These are phyloP conservation scores for Drosophila jambulina DNA, from an alignment of 1,140 invertebrate species.

Conservation along the genomic window DNA sequence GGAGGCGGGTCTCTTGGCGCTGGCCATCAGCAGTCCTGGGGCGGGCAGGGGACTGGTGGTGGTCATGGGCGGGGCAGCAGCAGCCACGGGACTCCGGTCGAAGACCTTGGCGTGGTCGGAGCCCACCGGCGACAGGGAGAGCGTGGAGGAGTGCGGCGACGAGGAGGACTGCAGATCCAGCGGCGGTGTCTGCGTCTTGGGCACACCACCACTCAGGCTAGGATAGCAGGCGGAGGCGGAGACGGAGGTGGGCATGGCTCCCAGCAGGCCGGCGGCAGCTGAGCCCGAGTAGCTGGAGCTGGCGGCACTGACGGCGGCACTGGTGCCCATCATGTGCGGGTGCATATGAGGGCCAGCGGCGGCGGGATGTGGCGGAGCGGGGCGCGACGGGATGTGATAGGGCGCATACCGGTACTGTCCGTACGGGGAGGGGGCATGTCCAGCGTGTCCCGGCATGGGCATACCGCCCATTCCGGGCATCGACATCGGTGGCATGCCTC, in stretches of 20 bases:
- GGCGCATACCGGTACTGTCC: constrained; percentile 85
- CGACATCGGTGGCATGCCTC: constrained; percentile 85
- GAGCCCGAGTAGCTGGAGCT: constrained; percentile 57
- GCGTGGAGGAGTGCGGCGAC: constrained; percentile 83
- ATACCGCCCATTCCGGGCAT: constrained; percentile 72
- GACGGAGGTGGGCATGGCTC: constrained; percentile 41
- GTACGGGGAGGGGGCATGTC: constrained; percentile 76
- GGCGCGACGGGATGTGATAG: constrained; percentile 84
- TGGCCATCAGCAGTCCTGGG: constrained; percentile 69
- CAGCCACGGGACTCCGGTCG: constrained; percentile 64
- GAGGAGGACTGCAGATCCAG: constrained; percentile 83
- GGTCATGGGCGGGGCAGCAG: constrained; percentile 20
- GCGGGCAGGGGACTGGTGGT: constrained; percentile 66
- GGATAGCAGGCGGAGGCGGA: constrained; percentile 41
- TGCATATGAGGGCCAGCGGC: constrained; percentile 80
- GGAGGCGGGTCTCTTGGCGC: constrained; percentile 70
- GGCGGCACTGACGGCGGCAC: constrained; percentile 41
- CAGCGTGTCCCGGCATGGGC: constrained; percentile 28
- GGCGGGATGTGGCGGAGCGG: constrained; percentile 64
- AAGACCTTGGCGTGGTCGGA: constrained; percentile 83
- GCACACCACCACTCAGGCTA: constrained; percentile 31
- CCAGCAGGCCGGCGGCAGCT: constrained; percentile 64
- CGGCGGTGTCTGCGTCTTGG: constrained; percentile 80
- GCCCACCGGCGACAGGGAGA: constrained; percentile 81
- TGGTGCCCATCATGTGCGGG: constrained; percentile 70